A percentile compares a stretch with the other conserved stretches of the same genome.
Conservation (phyloP, 1,140 invertebrate species). For the Sitodiplosis mosellana region DNA sequence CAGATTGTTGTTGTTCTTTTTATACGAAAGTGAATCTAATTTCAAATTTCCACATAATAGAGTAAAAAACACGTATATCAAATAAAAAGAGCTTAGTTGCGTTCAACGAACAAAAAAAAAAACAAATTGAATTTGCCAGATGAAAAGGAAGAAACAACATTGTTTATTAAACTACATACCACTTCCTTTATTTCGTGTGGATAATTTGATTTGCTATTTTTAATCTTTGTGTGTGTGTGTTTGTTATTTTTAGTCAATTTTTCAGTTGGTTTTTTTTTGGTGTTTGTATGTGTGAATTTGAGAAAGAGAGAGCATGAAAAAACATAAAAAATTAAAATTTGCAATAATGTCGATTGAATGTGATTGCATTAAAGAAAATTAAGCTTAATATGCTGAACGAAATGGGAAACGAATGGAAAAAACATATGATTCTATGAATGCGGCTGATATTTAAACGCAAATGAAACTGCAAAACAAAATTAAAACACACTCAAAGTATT, state of each 20-base stretch:
- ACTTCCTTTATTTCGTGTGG: too few relatives aligned
- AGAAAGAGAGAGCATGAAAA: constrained; percentile 15
- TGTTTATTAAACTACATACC: neutral
- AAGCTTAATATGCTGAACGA: neutral
- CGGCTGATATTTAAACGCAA: too few relatives aligned
- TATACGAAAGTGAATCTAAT: neutral
- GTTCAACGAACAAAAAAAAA: neutral
- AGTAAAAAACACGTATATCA: neutral
- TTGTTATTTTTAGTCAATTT: too few relatives aligned
- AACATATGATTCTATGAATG: constrained; percentile 1
- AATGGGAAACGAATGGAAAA: neutral
- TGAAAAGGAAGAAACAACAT: neutral
- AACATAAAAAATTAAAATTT: constrained; percentile 6
- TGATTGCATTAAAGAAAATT: neutral
- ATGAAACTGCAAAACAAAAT: too few relatives aligned
- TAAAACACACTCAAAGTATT: too few relatives aligned
- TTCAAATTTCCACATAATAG: neutral
- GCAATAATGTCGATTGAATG: constrained; percentile 4
- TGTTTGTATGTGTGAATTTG: neutral
- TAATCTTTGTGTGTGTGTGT: too few relatives aligned
- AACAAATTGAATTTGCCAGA: neutral
- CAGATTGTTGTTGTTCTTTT: too few relatives aligned
- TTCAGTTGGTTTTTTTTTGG: neutral
- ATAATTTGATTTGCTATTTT: too few relatives aligned
- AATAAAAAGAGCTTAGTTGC: too few relatives aligned